Conservation (phyloP, 1,140 invertebrate genomes). For the Anastrepha obliqua region DNA sequence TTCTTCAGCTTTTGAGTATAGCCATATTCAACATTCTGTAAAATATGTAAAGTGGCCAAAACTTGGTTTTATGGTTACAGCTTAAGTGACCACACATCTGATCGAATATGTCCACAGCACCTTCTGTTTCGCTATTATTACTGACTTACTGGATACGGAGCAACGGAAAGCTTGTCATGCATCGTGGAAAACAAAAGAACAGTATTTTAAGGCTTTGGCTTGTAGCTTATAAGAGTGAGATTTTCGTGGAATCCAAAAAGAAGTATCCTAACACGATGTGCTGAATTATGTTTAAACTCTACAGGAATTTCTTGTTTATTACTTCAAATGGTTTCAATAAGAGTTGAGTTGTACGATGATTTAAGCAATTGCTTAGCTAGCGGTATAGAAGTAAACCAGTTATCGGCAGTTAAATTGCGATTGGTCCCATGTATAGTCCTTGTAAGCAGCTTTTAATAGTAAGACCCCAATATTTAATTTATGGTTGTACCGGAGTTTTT, state of each 20-base stretch:
- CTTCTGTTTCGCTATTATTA: conserved; percentile 63
- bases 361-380: conserved; percentile 8
- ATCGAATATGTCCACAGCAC: conserved; percentile 66
- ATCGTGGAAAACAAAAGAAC: conserved; percentile 57
- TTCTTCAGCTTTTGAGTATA: background rate
- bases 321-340: conserved; percentile 57
- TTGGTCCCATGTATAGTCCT: conserved; percentile 57
- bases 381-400: too few relatives aligned
- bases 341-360: background rate
- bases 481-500: conserved; percentile 58
- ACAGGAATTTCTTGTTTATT: conserved; percentile 59
- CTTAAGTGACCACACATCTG: conserved; percentile 64
- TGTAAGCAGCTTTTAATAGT: conserved; percentile 57
- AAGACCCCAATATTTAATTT: conserved; percentile 59
- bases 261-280: conserved; percentile 27
- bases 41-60: too few relatives aligned
- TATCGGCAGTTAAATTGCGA: conserved; percentile 59
- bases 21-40: background rate
- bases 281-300: conserved; percentile 56
- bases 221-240: conserved; percentile 58
- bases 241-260: conserved; percentile 58
- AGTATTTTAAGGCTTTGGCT: conserved; percentile 58
- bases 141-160: conserved; percentile 65
- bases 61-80: too few relatives aligned
- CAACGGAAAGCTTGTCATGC: conserved; percentile 56